Conservation (phyloP, 2,113 vertebrate species). For the Oophaga pumilio region DNA sequence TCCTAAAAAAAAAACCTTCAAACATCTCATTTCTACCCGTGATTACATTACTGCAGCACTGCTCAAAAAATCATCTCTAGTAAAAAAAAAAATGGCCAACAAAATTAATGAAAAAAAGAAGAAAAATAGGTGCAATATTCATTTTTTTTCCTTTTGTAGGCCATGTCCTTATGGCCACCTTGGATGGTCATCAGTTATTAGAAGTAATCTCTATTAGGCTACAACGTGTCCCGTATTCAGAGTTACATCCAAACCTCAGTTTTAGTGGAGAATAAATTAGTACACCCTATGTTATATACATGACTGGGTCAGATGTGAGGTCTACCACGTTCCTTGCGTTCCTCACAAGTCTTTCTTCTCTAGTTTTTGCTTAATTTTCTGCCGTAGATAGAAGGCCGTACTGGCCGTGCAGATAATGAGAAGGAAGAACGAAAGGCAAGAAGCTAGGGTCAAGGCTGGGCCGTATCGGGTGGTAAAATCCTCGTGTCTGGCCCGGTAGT, state of each 20-base stretch:
- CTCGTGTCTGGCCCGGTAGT: constrained; percentile 78
- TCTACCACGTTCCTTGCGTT: neutral
- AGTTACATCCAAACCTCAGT: constrained; percentile 11
- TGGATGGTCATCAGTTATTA: neutral
- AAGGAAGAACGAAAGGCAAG: constrained; percentile 76
- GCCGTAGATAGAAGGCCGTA: constrained; percentile 74
- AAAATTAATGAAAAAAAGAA: neutral
- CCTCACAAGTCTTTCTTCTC: constrained; percentile 71
- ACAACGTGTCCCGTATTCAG: neutral
- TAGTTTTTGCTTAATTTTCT: constrained; percentile 73
- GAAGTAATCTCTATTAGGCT: neutral
- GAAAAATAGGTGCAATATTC: constrained; percentile 10
- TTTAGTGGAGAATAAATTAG: constrained; percentile 25
- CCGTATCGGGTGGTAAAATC: constrained; percentile 74
- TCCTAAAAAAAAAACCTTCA: neutral
- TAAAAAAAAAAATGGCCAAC: neutral
- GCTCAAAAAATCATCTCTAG: neutral
- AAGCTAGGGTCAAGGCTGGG: constrained; percentile 72
- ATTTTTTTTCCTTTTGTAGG: neutral
- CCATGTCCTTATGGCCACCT: neutral
- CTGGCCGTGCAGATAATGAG: constrained; percentile 75
- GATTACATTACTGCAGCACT: neutral
- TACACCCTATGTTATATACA: constrained; percentile 25
- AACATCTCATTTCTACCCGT: neutral
- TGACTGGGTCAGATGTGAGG: neutral